Evolutionary conservation across 92 coral and sea anemone species (phyloP).

Genomic region (Galaxea fascicularis): DNA sequence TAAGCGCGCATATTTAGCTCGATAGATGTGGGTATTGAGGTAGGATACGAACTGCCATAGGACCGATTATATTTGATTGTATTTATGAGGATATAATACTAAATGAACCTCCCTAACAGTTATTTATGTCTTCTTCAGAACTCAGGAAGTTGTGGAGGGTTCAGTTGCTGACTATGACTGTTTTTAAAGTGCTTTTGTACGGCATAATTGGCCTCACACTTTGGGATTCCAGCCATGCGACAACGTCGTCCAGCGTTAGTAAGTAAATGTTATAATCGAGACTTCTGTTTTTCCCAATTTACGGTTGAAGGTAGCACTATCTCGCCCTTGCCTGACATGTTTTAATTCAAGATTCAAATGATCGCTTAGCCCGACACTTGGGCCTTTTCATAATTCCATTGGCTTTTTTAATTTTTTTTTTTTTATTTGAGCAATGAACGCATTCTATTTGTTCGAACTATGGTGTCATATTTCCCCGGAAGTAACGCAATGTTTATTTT

Average conservation of each 20-base stretch:
- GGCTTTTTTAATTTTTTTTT: not conserved
- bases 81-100: not conserved
- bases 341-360: not conserved
- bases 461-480: slow-evolving; percentile 18
- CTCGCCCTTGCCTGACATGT: not conserved
- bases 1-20: not conserved
- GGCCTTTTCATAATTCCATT: no score
- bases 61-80: no score
- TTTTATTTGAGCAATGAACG: not conserved
- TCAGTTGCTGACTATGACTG: not conserved
- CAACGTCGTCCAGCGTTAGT: no score
- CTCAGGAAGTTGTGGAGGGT: not conserved
- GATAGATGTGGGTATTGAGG: not conserved
- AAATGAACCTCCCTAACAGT: not conserved
- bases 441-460: not conserved
- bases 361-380: no score
- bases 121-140: not conserved
- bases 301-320: no score
- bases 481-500: slow-evolving; percentile 31
- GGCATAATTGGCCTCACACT: not conserved
- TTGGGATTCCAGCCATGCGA: no score
- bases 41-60: not conserved
- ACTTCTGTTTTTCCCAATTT: no score
- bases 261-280: not conserved
- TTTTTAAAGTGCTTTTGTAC: not conserved